Evolutionary conservation across 2,113 vertebrate genomes (phyloP).

Genomic region (Nanorana parkeri): DNA sequence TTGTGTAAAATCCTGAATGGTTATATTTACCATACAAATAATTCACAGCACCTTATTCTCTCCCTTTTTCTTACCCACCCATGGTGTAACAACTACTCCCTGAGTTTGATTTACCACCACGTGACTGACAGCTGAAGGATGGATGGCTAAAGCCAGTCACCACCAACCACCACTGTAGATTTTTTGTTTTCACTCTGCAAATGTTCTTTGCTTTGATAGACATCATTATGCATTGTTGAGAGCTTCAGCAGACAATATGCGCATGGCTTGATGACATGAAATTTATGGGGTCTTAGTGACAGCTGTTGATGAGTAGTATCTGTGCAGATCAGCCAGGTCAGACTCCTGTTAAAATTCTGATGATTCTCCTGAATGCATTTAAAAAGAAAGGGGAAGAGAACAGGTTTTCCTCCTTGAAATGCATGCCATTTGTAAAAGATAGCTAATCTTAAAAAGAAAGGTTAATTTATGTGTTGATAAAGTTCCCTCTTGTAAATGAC

Average conservation of each 20-base stretch:
- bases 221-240: constrained; percentile 18
- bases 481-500: constrained; percentile 27
- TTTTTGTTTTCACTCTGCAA: background rate
- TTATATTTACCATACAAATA: too few species aligned
- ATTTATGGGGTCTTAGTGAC: constrained; percentile 10
- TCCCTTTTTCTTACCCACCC: background rate
- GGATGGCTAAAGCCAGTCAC: background rate
- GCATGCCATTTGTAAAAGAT: constrained; percentile 49
- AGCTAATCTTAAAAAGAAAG: constrained; percentile 44
- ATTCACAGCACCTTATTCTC: background rate
- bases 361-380: constrained; percentile 14
- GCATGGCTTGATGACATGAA: constrained; percentile 20
- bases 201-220: background rate
- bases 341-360: constrained; percentile 34
- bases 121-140: background rate
- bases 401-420: constrained; percentile 44
- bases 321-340: constrained; percentile 8
- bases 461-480: constrained; percentile 54
- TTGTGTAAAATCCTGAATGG: too few species aligned
- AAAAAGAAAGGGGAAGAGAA: background rate
- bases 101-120: constrained; percentile 2
- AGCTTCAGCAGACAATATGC: constrained; percentile 12
- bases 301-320: constrained; percentile 18
- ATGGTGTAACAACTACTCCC: background rate
- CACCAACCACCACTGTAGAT: background rate